These are phyloP conservation scores for Cyphomyrus plagiostoma DNA, from an alignment of 2,113 vertebrate species.

Conservation along the genomic window DNA sequence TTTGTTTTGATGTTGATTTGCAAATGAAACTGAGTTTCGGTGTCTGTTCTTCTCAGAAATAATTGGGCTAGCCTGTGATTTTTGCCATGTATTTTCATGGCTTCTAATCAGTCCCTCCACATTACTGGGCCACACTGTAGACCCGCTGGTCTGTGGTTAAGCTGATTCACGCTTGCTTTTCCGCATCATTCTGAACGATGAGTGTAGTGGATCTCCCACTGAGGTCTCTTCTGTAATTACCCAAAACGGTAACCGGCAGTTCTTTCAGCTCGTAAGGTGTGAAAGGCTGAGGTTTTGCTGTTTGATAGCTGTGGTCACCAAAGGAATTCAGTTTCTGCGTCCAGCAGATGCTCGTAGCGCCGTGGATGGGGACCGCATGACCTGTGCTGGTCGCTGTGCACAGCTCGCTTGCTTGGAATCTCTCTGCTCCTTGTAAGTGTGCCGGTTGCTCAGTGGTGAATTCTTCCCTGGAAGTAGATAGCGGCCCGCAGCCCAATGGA, in stretches of 20 bases:
- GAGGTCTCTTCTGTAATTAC: slow-evolving; percentile 3
- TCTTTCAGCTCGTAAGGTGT: not conserved
- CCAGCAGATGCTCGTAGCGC: not conserved
- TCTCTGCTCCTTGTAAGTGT: not conserved
- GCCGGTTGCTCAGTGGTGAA: not conserved
- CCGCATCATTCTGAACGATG: not conserved
- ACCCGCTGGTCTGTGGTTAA: not conserved
- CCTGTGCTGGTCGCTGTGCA: not conserved
- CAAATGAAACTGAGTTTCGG: not conserved
- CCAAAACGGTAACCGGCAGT: not conserved
- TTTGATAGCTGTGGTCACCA: not conserved
- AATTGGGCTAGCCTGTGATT: not conserved
- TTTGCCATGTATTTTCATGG: not conserved
- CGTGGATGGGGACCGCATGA: not conserved
- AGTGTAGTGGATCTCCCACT: not conserved
- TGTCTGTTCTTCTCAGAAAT: not conserved
- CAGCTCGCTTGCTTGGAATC: not conserved
- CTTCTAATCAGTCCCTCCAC: not conserved
- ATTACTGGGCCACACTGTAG: not conserved
- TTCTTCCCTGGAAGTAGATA: not conserved
- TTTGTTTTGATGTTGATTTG: not conserved
- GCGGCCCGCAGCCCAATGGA: not conserved
- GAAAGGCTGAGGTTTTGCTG: not conserved
- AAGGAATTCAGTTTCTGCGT: not conserved
- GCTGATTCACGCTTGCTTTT: not conserved